Percentiles rank a stretch among this genome's conserved stretches.
Evolutionary conservation across 2,797 vertebrate genomes (phyloP).

Genomic region (Pseudotriccus pelzelni): DNA sequence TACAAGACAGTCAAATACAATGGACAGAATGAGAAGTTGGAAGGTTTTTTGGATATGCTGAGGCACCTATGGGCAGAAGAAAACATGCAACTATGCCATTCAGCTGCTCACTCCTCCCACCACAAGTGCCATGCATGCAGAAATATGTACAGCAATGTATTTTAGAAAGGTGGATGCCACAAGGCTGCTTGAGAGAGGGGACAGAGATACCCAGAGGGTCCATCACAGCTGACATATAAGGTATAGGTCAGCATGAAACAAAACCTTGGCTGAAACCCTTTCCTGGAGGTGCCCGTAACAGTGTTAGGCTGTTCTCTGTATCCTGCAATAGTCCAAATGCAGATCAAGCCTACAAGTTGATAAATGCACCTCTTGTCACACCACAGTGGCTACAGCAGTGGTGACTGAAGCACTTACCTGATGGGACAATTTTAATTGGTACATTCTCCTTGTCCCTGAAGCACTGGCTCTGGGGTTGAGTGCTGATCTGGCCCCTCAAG

Average conservation of each 20-base stretch:
- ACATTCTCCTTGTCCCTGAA: slow-evolving; percentile 3
- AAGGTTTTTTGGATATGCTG: neutral
- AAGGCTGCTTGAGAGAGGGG: neutral
- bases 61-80: neutral
- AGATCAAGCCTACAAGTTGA: neutral
- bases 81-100: neutral
- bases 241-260: neutral
- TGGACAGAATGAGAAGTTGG: neutral
- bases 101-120: neutral
- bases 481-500: neutral
- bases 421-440: neutral
- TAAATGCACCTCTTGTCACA: neutral
- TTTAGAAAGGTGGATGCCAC: neutral
- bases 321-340: neutral
- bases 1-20: neutral
- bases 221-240: neutral
- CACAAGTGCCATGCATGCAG: neutral
- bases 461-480: rapidly evolving
- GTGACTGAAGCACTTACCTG: slow-evolving; percentile 37
- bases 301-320: neutral
- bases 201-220: neutral
- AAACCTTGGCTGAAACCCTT: neutral
- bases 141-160: neutral
- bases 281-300: neutral
- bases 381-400: neutral